Evolutionary conservation across 2,113 vertebrate genomes (phyloP), one percentile per base, ranked within the genome.

Genomic region (Cygnus atratus): DNA sequence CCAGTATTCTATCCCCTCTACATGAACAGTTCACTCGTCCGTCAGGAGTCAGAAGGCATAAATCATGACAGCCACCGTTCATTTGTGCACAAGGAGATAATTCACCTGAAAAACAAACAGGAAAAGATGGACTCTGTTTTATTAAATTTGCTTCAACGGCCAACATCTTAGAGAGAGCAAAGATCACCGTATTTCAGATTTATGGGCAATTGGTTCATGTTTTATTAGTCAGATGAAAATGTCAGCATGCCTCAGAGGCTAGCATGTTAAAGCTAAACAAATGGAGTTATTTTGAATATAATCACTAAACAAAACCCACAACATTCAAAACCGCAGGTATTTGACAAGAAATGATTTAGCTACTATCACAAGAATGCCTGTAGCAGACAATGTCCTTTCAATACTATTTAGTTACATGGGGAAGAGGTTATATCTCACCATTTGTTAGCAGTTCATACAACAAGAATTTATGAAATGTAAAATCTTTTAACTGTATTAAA

Each of bases 51-150:
- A 99, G 97, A 72, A 99, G 98, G 85, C 99, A 99, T 70, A 99
- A 98, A 97, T 99, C 99, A 83, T 99, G 98, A 62, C 99, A 99
- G 44, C 99, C 99, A 95, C 99, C 99, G 67, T 99, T 99, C 97
- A 98, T 91, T 84, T 98, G 96, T 74, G 98, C 98, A 94, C 99
- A 99, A 7, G 99, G 99, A 88, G 99, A 99, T 95, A 99, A 96
- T 95, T 99, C 99, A 98, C 99, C 99, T 99, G 97, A 21, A 97
- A 96, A 85, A 73, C 76, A 96, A 95, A 93, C 1, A 10, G 62
- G 44, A 67, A 68, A 94, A 93, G 62, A 72, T 55, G 61, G 87
- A 46, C 74, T 81, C 75, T n/a, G 2, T 19, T 90, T 90, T 87
- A 93, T 79, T 79, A 65, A 88, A 89, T 95, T 90, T 90, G 52